Evolutionary conservation across 1,140 invertebrate genomes (phyloP).

Genomic region (Belonocnema kinseyi): DNA sequence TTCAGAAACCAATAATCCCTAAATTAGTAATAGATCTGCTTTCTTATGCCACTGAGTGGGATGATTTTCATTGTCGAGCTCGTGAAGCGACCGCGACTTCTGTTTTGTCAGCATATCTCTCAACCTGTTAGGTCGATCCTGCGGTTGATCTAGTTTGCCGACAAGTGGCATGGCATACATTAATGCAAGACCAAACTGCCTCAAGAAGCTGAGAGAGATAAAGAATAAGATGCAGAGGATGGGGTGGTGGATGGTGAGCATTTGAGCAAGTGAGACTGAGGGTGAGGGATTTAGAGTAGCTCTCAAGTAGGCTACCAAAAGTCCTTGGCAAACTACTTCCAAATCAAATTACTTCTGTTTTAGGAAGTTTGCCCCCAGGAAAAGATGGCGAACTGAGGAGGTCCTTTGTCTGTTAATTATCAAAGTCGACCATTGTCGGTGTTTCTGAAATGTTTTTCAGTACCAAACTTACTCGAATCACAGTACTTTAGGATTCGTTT

Average conservation of each 20-base stretch:
- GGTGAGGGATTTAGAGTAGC: constrained; percentile 49
- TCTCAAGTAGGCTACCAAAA: constrained; percentile 49
- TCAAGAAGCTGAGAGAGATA: constrained; percentile 39
- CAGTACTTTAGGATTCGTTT: too few species aligned
- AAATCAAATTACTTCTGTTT: constrained; percentile 56
- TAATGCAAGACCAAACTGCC: constrained; percentile 46
- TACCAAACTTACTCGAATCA: not conserved
- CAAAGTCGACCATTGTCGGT: constrained; percentile 10
- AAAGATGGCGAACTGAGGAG: constrained; percentile 46
- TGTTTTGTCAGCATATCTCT: constrained; percentile 24
- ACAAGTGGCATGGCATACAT: constrained; percentile 46
- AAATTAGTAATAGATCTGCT: too few species aligned
- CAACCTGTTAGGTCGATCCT: not conserved
- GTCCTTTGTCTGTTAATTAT: constrained; percentile 17
- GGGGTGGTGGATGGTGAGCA: constrained; percentile 42
- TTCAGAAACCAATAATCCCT: too few species aligned
- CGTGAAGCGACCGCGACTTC: not conserved
- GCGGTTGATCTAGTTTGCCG: constrained; percentile 36
- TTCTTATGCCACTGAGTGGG: constrained; percentile 10
- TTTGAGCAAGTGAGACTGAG: constrained; percentile 33
- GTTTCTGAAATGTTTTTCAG: constrained; percentile 17
- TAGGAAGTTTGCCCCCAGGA: constrained; percentile 50
- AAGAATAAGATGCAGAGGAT: constrained; percentile 40
- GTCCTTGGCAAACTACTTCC: constrained; percentile 56
- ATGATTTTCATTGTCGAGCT: not conserved